Conservation (phyloP, 1,140 invertebrate genomes). For the Anastrepha obliqua region DNA sequence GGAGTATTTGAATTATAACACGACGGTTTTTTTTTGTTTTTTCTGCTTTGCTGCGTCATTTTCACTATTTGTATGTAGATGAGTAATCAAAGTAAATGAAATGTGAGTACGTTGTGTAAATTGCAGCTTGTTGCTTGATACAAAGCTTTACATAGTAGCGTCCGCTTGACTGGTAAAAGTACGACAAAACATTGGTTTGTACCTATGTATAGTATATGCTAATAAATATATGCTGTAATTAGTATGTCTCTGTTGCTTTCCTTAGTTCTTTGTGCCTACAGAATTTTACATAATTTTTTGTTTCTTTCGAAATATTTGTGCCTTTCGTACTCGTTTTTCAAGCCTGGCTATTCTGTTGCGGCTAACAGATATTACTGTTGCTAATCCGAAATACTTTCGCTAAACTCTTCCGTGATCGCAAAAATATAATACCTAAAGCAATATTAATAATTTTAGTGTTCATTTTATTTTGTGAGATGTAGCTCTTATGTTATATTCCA, state of each 20-base stretch:
- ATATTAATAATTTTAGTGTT: no score
- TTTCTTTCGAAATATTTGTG: background rate
- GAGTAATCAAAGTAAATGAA: slow-evolving; percentile 1
- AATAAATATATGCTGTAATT: no score
- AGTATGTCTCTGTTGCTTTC: background rate
- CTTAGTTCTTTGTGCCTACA: background rate
- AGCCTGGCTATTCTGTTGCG: background rate
- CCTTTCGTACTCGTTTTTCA: background rate
- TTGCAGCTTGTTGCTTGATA: slow-evolving; percentile 15
- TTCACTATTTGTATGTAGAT: background rate
- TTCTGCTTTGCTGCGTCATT: background rate
- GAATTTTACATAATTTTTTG: background rate
- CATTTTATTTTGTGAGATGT: no score
- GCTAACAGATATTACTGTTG: no score
- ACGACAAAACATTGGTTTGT: background rate
- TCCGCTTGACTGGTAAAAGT: background rate
- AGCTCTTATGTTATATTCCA: no score
- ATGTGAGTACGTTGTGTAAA: background rate
- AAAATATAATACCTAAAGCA: no score
- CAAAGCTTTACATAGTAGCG: background rate
- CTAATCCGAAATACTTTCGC: no score
- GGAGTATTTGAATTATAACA: slow-evolving; percentile 19
- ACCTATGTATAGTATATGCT: background rate
- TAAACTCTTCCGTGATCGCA: no score
- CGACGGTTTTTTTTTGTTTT: background rate